Evolutionary conservation across 2,888 invertebrate species (phyloP).

Genomic region (Arrhopalites spinosus): DNA sequence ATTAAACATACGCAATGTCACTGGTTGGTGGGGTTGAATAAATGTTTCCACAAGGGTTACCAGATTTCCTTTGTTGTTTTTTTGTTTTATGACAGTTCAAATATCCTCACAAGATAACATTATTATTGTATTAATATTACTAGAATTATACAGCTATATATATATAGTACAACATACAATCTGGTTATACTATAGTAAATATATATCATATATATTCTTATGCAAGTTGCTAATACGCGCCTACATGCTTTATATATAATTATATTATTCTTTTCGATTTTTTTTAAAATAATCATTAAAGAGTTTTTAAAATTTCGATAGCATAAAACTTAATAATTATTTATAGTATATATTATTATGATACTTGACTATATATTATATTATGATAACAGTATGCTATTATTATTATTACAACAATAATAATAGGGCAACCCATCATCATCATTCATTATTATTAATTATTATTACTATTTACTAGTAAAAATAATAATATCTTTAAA

Average conservation of each 20-base stretch:
- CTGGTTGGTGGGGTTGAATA: slow-evolving; percentile 31
- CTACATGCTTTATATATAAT: too few species aligned
- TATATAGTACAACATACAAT: too few species aligned
- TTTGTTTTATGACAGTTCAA: not conserved
- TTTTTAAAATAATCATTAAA: not conserved
- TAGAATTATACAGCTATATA: not conserved
- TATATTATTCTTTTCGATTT: too few species aligned
- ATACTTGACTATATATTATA: not conserved
- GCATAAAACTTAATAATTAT: not conserved
- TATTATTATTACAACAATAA: too few species aligned
- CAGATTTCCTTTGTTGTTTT: slow-evolving; percentile 24
- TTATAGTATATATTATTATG: not conserved
- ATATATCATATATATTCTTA: too few species aligned
- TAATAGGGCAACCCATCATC: too few species aligned
- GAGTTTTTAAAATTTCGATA: not conserved
- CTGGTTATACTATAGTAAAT: not conserved
- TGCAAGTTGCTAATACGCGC: too few species aligned
- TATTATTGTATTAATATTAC: not conserved
- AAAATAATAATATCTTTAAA: too few species aligned
- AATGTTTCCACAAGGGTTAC: slow-evolving; percentile 29
- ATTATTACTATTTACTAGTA: too few species aligned
- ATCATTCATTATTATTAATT: too few species aligned
- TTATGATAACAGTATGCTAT: too few species aligned
- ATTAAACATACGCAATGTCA: slow-evolving; percentile 11
- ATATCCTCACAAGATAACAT: slow-evolving; percentile 3